phyloP scores from a whole-genome alignment of 2,888 invertebrate species.

The Balanococcus diminutus region DNA sequence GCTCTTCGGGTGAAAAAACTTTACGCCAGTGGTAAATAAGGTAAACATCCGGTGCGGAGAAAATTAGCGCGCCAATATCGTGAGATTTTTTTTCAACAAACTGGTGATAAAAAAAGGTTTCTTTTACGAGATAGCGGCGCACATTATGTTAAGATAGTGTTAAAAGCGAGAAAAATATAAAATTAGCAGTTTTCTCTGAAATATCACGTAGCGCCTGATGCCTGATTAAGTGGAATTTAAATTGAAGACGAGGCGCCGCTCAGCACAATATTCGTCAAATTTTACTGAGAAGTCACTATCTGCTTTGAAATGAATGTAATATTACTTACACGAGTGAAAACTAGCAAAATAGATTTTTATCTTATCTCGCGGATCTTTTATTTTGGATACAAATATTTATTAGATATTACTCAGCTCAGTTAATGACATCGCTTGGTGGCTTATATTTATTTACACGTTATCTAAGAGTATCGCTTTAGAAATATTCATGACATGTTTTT shows the following conservation, averaged over 20 bases:
- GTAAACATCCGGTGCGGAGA: slow-evolving; percentile 17
- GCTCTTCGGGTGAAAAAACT: not conserved
- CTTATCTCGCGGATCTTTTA: too few species aligned
- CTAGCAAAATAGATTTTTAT: too few species aligned
- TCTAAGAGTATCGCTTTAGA: too few species aligned
- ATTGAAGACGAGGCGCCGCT: not conserved
- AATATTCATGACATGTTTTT: too few species aligned
- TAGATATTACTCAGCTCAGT: too few species aligned
- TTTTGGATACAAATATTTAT: too few species aligned
- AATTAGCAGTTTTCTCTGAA: not conserved
- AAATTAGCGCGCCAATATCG: slow-evolving; percentile 24
- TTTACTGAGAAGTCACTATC: too few species aligned
- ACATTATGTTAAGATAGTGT: not conserved
- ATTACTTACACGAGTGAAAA: too few species aligned
- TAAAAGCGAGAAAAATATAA: not conserved
- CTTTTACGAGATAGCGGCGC: slow-evolving; percentile 1
- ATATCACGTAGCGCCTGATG: not conserved
- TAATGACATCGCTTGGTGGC: too few species aligned
- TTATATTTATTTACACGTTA: too few species aligned
- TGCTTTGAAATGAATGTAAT: too few species aligned
- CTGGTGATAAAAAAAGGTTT: slow-evolving; percentile 5
- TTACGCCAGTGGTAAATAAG: not conserved
- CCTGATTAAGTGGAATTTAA: not conserved
- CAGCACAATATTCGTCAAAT: too few species aligned
- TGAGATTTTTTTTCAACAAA: not conserved